A percentile compares a stretch with the other conserved stretches of the same genome.
Conservation (phyloP, 2,888 invertebrate species). For the Tanypteryx hageni region DNA sequence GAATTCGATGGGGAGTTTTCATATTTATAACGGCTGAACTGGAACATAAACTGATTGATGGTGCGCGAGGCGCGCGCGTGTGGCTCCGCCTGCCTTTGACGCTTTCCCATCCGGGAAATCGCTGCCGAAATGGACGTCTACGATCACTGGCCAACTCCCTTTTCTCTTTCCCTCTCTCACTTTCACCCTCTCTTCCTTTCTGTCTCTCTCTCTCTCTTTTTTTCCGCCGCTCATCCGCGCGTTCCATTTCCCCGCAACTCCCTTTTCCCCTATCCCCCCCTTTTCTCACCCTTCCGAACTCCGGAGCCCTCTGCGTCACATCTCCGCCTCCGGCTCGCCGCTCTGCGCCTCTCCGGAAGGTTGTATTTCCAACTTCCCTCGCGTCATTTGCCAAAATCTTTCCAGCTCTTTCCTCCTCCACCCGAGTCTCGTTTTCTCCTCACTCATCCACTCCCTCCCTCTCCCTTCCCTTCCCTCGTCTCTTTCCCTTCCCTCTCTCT, state of each 20-base stretch:
- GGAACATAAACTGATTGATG: too few species aligned
- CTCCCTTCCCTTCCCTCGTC: background rate
- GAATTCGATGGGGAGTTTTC: too few species aligned
- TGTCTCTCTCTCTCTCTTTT: background rate
- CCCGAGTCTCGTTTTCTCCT: too few species aligned
- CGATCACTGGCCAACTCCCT: background rate
- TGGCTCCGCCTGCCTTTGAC: background rate
- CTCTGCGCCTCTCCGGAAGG: conserved; percentile 22
- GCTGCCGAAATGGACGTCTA: conserved; percentile 21
- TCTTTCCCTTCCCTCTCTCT: background rate
- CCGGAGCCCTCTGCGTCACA: background rate
- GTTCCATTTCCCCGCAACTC: background rate
- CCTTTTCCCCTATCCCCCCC: conserved; percentile 3
- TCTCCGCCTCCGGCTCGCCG: background rate
- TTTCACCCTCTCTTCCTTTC: background rate
- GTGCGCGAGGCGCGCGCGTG: background rate
- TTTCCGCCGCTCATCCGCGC: background rate
- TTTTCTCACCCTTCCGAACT: too few species aligned
- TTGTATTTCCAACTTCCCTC: background rate
- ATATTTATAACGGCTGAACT: too few species aligned
- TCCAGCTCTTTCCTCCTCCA: background rate
- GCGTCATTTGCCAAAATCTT: background rate
- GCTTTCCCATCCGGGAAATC: conserved; percentile 1
- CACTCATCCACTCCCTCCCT: background rate
- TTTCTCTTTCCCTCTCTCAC: background rate